Evolutionary conservation across 1,140 invertebrate genomes (phyloP).

Genomic region (Luehdorfia chinensis): DNA sequence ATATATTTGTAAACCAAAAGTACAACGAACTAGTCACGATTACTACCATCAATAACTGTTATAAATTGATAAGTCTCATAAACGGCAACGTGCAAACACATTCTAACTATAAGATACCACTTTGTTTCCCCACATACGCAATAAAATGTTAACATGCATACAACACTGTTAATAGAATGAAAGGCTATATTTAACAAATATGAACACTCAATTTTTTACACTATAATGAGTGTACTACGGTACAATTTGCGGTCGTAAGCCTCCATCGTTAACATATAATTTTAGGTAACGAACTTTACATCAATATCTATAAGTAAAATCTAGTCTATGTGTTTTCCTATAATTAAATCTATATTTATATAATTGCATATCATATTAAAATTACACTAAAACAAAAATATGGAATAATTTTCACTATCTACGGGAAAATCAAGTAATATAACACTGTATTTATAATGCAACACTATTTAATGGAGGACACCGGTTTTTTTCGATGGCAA

Average conservation of each 20-base stretch:
- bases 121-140: too few relatives aligned
- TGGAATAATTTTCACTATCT: constrained; percentile 15
- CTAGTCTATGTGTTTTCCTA: constrained; percentile 8
- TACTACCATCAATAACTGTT: background rate
- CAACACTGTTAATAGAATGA: too few relatives aligned
- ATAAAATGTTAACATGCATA: too few relatives aligned
- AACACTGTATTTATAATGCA: constrained; percentile 3
- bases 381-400: constrained; percentile 7
- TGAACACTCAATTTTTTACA: too few relatives aligned
- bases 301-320: constrained; percentile 4
- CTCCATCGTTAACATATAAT: background rate
- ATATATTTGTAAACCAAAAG: too few relatives aligned
- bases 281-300: constrained; percentile 4
- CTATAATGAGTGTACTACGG: background rate
- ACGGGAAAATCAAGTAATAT: constrained; percentile 1
- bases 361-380: constrained; percentile 17
- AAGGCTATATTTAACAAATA: too few relatives aligned
- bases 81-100: background rate
- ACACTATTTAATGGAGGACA: constrained; percentile 12
- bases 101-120: too few relatives aligned
- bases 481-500: background rate
- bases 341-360: constrained; percentile 10
- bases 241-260: background rate
- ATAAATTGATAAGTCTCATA: background rate
- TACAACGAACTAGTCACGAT: too few relatives aligned